phyloP scores from a whole-genome alignment of 1,140 invertebrate species.

The Pseudobourletiella spinata region DNA sequence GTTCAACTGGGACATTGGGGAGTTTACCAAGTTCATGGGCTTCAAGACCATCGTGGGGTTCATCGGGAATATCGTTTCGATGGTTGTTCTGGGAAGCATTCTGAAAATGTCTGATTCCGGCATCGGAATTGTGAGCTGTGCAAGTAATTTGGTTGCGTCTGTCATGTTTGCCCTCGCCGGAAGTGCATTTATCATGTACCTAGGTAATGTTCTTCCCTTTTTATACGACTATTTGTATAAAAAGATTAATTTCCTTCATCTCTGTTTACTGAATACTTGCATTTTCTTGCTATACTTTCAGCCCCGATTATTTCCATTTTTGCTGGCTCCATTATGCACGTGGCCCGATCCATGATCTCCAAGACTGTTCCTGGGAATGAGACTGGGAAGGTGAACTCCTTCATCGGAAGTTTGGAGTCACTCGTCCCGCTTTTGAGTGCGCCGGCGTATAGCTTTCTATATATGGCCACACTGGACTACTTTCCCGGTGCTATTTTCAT shows the following conservation, averaged over 20 bases:
- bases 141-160: conserved; percentile 66
- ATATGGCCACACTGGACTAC: conserved; percentile 14
- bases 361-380: conserved; percentile 16
- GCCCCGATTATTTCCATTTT: conserved; percentile 20
- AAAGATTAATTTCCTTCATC: too few relatives aligned
- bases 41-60: conserved; percentile 30
- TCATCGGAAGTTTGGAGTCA: conserved; percentile 11
- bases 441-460: conserved; percentile 9
- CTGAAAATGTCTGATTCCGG: conserved; percentile 50
- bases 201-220: conserved; percentile 51
- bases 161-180: conserved; percentile 71
- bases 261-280: too few relatives aligned
- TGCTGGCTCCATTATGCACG: conserved; percentile 18
- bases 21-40: conserved; percentile 58
- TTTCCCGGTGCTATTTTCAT: conserved; percentile 35
- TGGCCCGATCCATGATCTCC: conserved; percentile 15
- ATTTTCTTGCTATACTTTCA: conserved; percentile 7
- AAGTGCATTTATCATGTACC: conserved; percentile 63
- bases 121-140: conserved; percentile 66
- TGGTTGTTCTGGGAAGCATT: conserved; percentile 21
- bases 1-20: conserved; percentile 74
- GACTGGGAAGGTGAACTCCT: conserved; percentile 17
- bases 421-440: conserved; percentile 4
- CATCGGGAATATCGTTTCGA: conserved; percentile 29
- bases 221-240: too few relatives aligned